A percentile compares a stretch with the other conserved stretches of the same genome.
Conservation (phyloP, 2,113 vertebrate genomes). For the Oreochromis spilurus region DNA sequence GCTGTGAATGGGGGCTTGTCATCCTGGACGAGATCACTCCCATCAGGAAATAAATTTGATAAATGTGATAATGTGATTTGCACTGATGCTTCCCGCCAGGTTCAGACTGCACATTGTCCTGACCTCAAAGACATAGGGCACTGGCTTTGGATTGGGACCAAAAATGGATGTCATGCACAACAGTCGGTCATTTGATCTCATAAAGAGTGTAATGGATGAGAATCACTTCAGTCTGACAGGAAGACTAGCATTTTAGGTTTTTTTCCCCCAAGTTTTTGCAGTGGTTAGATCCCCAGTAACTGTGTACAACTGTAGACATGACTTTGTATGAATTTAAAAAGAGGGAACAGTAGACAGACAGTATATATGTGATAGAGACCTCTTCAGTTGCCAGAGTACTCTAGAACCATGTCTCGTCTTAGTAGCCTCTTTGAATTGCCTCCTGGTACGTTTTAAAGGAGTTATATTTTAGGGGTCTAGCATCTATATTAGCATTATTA, state of each 20-base stretch:
- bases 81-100: not conserved
- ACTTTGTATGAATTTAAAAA: not conserved
- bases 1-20: not conserved
- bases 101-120: not conserved
- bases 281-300: not conserved
- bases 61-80: not conserved
- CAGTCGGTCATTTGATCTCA: not conserved
- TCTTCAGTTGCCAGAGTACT: not conserved
- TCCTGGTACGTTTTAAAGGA: accelerated
- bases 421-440: not conserved
- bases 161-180: not conserved
- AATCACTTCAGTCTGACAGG: not conserved
- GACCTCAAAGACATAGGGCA: not conserved
- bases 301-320: not conserved
- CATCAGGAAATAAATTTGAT: not conserved
- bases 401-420: not conserved
- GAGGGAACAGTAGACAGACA: not conserved
- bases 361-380: not conserved
- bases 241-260: not conserved
- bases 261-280: accelerated
- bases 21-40: not conserved
- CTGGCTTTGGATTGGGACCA: not conserved
- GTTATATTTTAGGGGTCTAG: not conserved
- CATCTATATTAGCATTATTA: not conserved
- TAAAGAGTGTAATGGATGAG: not conserved